phyloP scores from a whole-genome alignment of 2,888 invertebrate genomes.

The Philereme transversata region DNA sequence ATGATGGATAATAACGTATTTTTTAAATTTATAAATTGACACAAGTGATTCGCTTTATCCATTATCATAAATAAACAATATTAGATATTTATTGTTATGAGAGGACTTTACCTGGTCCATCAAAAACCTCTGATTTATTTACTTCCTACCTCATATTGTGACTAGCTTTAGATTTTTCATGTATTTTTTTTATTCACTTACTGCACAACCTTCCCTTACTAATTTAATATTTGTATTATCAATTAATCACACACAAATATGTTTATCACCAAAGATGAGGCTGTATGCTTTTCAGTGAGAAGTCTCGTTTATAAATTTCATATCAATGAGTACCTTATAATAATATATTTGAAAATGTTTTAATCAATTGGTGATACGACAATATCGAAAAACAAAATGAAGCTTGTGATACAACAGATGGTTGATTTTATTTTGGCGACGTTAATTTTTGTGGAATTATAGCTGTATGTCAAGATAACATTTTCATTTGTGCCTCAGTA shows the following conservation, averaged over 20 bases:
- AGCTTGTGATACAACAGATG: too few relatives aligned
- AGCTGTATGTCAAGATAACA: too few relatives aligned
- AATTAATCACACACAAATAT: constrained; percentile 36
- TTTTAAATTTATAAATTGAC: constrained; percentile 2
- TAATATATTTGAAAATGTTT: constrained; percentile 42
- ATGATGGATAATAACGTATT: too few relatives aligned
- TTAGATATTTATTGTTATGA: background rate
- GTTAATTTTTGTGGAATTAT: constrained; percentile 13
- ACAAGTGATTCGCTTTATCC: background rate
- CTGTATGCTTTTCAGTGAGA: constrained; percentile 54
- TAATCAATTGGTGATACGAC: constrained; percentile 61
- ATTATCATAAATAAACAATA: background rate
- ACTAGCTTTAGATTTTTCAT: constrained; percentile 64
- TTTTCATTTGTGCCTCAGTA: constrained; percentile 63
- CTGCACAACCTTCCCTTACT: constrained; percentile 21
- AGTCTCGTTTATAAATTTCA: constrained; percentile 56
- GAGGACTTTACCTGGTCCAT: background rate
- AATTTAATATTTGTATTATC: constrained; percentile 30
- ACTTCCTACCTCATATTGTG: constrained; percentile 78
- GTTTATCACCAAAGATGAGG: constrained; percentile 77
- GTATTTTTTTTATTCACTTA: constrained; percentile 34
- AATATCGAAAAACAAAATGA: constrained; percentile 43
- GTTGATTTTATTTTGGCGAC: too few relatives aligned
- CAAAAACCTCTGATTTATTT: constrained; percentile 3
- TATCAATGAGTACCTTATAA: constrained; percentile 69